Conservation (phyloP, 2,888 invertebrate genomes). For the Drosophila kuntzei region DNA sequence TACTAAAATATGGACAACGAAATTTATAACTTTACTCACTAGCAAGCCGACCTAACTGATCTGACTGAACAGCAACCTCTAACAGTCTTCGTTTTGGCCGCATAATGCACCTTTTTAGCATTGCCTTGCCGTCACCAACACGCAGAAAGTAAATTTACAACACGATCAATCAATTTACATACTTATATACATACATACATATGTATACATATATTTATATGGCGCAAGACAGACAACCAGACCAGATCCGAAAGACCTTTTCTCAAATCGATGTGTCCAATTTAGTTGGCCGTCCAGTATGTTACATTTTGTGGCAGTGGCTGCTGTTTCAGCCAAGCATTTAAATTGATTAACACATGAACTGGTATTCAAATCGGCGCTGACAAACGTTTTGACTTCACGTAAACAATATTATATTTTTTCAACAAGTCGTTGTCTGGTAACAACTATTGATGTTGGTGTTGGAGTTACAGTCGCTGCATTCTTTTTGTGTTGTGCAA, state of each 20-base stretch:
- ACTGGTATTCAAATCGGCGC: conserved; percentile 76
- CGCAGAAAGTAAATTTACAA: no score
- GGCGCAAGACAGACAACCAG: background rate
- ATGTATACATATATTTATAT: no score
- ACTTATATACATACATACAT: no score
- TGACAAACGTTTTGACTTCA: conserved; percentile 74
- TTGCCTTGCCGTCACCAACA: no score
- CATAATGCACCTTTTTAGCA: no score
- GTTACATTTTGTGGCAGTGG: conserved; percentile 19
- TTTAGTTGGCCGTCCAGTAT: conserved; percentile 23
- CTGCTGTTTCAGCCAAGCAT: conserved; percentile 42
- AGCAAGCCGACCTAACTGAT: no score
- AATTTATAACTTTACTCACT: no score
- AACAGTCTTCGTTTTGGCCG: no score
- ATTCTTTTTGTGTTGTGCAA: background rate
- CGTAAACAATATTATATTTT: conserved; percentile 63
- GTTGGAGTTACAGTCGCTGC: background rate
- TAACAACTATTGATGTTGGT: background rate
- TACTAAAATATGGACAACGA: no score
- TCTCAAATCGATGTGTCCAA: conserved; percentile 28
- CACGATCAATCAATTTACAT: no score
- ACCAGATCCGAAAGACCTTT: conserved; percentile 8
- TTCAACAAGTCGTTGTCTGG: conserved; percentile 53
- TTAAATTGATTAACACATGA: conserved; percentile 79
- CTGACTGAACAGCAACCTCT: no score